phyloP scores from a whole-genome alignment of 2,113 vertebrate genomes.

The Elaphurus davidianus region DNA sequence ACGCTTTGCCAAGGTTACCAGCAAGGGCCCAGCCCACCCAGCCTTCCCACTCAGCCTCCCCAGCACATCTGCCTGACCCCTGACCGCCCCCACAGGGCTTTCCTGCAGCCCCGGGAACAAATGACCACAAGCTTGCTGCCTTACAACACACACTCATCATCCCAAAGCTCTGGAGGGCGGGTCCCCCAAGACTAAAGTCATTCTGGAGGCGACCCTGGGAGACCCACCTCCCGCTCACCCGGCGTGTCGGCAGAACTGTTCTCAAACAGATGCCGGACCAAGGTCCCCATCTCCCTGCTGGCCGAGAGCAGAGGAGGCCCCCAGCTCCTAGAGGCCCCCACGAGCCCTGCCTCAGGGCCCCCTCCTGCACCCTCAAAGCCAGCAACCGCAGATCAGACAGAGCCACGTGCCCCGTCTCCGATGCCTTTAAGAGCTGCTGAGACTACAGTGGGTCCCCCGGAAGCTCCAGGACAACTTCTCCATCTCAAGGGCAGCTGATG shows the following conservation, averaged over 20 bases:
- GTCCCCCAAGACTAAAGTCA: not conserved
- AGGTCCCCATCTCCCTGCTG: not conserved
- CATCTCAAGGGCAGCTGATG: not conserved
- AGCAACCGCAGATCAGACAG: fast-evolving
- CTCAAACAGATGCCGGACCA: not conserved
- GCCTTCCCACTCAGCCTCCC: fast-evolving
- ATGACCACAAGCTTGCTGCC: fast-evolving
- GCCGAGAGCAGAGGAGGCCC: not conserved
- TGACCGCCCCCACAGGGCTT: fast-evolving
- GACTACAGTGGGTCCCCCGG: not conserved
- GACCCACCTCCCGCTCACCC: not conserved
- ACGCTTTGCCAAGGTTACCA: not conserved
- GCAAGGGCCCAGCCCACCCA: not conserved
- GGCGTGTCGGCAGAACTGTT: fast-evolving
- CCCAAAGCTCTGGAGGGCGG: not conserved
- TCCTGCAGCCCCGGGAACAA: not conserved
- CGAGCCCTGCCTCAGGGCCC: fast-evolving
- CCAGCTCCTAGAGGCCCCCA: not conserved
- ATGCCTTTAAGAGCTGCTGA: too few species aligned
- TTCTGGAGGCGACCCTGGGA: not conserved
- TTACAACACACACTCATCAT: not conserved
- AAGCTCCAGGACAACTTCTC: not conserved
- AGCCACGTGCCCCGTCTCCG: fast-evolving
- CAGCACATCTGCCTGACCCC: not conserved
- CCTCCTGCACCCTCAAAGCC: not conserved